Percentiles rank a stretch among this genome's conserved stretches.
Evolutionary conservation across 2,113 vertebrate species (phyloP).

Genomic region (Ailurus styani): DNA sequence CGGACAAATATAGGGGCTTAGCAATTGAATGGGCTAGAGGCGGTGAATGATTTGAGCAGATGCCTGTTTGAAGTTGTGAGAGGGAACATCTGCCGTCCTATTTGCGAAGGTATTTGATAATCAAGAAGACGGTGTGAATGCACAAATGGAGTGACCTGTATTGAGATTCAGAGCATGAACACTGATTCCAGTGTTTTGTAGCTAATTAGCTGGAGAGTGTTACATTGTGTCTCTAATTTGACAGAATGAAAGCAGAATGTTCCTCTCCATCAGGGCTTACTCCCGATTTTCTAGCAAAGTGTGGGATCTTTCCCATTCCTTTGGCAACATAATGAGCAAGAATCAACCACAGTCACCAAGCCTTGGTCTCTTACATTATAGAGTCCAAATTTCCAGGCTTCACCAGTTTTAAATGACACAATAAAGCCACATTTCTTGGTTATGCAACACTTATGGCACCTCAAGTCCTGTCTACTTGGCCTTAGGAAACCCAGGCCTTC

Average conservation of each 20-base stretch:
- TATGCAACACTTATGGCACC: background rate
- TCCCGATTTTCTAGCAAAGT: background rate
- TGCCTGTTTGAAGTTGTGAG: background rate
- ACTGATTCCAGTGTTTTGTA: slow-evolving; percentile 40
- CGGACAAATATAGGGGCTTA: slow-evolving; percentile 13
- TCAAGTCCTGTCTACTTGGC: background rate
- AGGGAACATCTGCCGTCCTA: slow-evolving; percentile 46
- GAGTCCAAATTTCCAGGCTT: background rate
- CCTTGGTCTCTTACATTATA: background rate
- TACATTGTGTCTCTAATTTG: slow-evolving; percentile 58
- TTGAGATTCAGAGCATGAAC: slow-evolving; percentile 62
- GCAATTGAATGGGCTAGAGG: background rate
- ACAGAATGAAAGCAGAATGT: slow-evolving; percentile 38
- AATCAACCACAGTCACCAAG: background rate
- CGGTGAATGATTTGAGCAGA: slow-evolving; percentile 42
- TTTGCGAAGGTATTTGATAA: slow-evolving; percentile 50
- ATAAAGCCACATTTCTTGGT: background rate
- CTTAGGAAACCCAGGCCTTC: background rate
- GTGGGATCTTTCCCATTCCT: background rate
- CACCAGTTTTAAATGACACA: background rate
- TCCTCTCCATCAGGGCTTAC: background rate
- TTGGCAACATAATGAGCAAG: background rate
- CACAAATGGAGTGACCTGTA: background rate
- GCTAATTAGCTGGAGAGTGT: slow-evolving; percentile 54
- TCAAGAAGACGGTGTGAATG: background rate